Evolutionary conservation across 1,140 invertebrate species (phyloP).

Genomic region (Pseudoatta argentina): DNA sequence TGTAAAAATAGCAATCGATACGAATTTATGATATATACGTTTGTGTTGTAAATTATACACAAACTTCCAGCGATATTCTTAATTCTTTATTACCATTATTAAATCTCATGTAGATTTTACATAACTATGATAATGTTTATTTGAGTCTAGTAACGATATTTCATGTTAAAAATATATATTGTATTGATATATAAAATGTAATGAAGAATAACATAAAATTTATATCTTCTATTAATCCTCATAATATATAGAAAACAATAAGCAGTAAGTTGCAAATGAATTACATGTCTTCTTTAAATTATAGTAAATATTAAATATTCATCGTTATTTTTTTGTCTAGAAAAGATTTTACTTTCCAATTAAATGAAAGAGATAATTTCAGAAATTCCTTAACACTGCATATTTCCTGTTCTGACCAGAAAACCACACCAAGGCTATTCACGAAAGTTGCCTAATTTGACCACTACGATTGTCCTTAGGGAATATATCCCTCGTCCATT

Average conservation of each 20-base stretch:
- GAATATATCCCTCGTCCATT: constrained; percentile 76
- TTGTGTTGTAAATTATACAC: too few species aligned
- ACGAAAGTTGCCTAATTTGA: constrained; percentile 77
- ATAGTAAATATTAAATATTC: background rate
- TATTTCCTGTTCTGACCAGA: constrained; percentile 33
- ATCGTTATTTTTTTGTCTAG: background rate
- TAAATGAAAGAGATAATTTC: constrained; percentile 3
- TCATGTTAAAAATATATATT: constrained; percentile 19
- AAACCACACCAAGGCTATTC: constrained; percentile 70
- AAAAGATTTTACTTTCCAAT: background rate
- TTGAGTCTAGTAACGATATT: background rate
- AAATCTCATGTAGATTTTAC: background rate
- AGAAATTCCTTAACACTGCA: constrained; percentile 42
- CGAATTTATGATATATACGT: background rate
- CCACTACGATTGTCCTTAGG: constrained; percentile 76
- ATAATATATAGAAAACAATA: background rate
- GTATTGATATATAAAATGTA: background rate
- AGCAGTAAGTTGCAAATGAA: background rate
- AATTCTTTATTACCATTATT: constrained; percentile 13
- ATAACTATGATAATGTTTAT: constrained; percentile 10
- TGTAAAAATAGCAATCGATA: background rate
- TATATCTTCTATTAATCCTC: background rate
- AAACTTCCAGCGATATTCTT: background rate
- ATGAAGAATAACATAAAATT: constrained; percentile 2
- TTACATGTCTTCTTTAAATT: background rate